phyloP scores from a whole-genome alignment of 2,888 invertebrate species.

The Holacanthella duospinosa region DNA sequence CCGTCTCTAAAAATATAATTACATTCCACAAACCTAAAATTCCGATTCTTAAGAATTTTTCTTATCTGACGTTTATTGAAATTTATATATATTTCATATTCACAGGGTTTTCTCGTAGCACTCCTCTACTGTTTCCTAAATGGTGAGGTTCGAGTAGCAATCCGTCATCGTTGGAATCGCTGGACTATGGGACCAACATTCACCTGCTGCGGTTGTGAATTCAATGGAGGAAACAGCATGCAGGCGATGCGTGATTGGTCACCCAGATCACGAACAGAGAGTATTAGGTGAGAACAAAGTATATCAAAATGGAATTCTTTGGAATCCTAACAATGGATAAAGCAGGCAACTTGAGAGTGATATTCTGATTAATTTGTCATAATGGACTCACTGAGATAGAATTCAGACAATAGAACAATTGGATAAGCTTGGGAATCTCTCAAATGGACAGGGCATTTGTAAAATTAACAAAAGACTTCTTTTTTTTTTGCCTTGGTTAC shows the following conservation, averaged over 20 bases:
- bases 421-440: neutral
- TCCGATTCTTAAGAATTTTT: neutral
- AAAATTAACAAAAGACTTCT: neutral
- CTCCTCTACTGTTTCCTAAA: constrained; percentile 87
- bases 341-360: no score
- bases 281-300: constrained; percentile 39
- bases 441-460: neutral
- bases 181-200: constrained; percentile 51
- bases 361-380: neutral
- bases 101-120: constrained; percentile 78
- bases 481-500: neutral
- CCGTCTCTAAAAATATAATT: no score
- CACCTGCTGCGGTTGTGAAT: constrained; percentile 19
- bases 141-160: constrained; percentile 76
- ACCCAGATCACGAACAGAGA: constrained; percentile 42
- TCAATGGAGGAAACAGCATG: constrained; percentile 19
- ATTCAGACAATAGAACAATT: neutral
- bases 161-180: constrained; percentile 67
- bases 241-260: constrained; percentile 50
- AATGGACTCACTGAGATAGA: neutral
- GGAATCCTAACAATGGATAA: neutral
- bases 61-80: no score
- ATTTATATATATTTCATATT: constrained; percentile 35
- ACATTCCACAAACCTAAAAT: neutral
- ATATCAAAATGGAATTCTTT: neutral